Evolutionary conservation across 2,113 vertebrate species (phyloP).

Genomic region (Charina bottae): DNA sequence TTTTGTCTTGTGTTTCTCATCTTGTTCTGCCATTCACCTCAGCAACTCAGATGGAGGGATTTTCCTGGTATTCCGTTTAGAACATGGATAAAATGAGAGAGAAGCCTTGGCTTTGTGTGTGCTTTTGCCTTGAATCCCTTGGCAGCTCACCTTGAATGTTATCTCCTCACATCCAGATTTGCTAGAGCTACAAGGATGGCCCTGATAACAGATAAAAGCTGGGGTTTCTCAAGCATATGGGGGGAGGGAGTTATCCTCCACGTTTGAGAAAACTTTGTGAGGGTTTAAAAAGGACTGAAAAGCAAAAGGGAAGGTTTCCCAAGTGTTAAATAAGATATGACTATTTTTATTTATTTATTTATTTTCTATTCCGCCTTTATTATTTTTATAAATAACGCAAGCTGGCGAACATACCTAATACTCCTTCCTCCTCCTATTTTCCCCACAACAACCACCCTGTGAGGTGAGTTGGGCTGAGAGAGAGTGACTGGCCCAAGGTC

Average conservation of each 20-base stretch:
- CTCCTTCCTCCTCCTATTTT: no score
- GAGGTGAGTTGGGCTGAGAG: no score
- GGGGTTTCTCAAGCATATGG: not conserved
- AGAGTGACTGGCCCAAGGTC: no score
- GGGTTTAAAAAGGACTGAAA: slow-evolving; percentile 17
- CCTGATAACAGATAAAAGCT: slow-evolving; percentile 45
- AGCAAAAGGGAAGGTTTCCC: not conserved
- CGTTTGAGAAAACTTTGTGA: slow-evolving; percentile 37
- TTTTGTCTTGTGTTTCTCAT: slow-evolving; percentile 52
- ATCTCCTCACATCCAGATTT: slow-evolving; percentile 35
- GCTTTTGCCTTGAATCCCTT: slow-evolving; percentile 29
- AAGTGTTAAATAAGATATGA: slow-evolving; percentile 12
- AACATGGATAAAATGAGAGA: slow-evolving; percentile 38
- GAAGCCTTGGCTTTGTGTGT: slow-evolving; percentile 33
- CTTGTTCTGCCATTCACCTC: slow-evolving; percentile 44
- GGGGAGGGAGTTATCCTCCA: not conserved
- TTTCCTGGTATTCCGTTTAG: slow-evolving; percentile 45
- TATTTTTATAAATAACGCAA: no score
- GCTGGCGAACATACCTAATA: no score
- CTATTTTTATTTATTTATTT: no score
- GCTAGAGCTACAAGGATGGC: slow-evolving; percentile 42
- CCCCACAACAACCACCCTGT: no score
- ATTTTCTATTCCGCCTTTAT: no score
- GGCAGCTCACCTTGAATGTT: slow-evolving; percentile 29
- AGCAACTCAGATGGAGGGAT: slow-evolving; percentile 37